A percentile compares a stretch with the other conserved stretches of the same genome.
Conservation (phyloP, 2,888 invertebrate species). For the Erebia ligea region DNA sequence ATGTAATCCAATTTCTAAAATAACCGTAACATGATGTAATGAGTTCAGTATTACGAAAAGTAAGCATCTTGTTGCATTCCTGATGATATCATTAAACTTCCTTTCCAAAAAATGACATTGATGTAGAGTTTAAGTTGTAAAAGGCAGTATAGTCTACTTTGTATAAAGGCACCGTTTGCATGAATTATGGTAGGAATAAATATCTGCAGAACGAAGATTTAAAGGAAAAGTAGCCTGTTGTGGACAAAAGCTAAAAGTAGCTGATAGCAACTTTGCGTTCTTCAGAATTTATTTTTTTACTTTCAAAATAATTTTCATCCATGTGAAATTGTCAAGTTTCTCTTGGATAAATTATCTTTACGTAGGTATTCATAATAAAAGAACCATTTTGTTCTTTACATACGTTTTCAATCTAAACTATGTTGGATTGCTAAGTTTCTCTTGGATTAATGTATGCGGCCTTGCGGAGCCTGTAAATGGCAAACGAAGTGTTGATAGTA, state of each 20-base stretch:
- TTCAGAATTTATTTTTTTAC: no score
- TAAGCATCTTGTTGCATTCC: slow-evolving; percentile 22
- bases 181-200: background rate
- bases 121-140: background rate
- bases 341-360: background rate
- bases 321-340: no score
- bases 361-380: background rate
- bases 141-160: background rate
- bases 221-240: no score
- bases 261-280: no score
- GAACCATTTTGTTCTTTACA: slow-evolving; percentile 3
- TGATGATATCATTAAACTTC: slow-evolving; percentile 17
- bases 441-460: slow-evolving; percentile 27
- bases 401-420: slow-evolving; percentile 22
- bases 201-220: background rate
- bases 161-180: background rate
- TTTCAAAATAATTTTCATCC: no score
- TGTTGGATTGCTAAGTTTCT: slow-evolving; percentile 32
- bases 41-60: slow-evolving; percentile 32
- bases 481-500: slow-evolving; percentile 31
- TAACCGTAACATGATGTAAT: slow-evolving; percentile 34
- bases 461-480: slow-evolving; percentile 37
- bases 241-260: no score
- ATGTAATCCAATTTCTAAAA: slow-evolving; percentile 40
- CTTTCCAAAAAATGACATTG: background rate